These are phyloP conservation scores for Scaptomyza cyrtandrae DNA, from an alignment of 2,888 invertebrate species.

Conservation along the genomic window DNA sequence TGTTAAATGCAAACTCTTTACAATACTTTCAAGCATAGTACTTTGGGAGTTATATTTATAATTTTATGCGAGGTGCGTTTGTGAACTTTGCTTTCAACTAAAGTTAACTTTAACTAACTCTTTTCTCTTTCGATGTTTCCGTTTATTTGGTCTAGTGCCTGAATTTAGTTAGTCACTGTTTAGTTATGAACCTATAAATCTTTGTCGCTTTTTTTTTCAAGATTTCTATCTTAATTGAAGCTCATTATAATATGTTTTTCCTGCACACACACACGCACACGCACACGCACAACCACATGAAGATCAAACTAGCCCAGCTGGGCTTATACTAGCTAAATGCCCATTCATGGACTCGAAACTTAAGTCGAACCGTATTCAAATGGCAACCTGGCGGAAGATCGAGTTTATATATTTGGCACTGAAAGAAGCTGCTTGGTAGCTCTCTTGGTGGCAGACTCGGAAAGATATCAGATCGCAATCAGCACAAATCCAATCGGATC, in stretches of 20 bases:
- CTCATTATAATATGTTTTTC: slow-evolving; percentile 80
- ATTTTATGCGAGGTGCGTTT: not conserved
- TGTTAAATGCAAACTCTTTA: slow-evolving; percentile 38
- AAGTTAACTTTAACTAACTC: slow-evolving; percentile 17
- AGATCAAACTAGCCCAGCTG: slow-evolving; percentile 34
- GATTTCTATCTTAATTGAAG: slow-evolving; percentile 80
- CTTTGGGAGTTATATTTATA: not conserved
- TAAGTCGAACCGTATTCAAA: slow-evolving; percentile 46
- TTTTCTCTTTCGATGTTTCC: slow-evolving; percentile 11
- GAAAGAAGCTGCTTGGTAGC: slow-evolving; percentile 19
- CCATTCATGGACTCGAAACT: slow-evolving; percentile 52
- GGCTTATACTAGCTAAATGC: slow-evolving; percentile 4
- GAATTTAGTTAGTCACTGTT: slow-evolving; percentile 56
- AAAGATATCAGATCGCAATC: slow-evolving; percentile 71
- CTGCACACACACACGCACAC: slow-evolving; percentile 44
- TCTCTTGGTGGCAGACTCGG: slow-evolving; percentile 14
- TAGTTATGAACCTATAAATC: slow-evolving; percentile 77
- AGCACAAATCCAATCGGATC: slow-evolving; percentile 52
- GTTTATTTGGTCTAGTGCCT: slow-evolving; percentile 54
- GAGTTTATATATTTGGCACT: slow-evolving; percentile 54
- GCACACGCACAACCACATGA: slow-evolving; percentile 39
- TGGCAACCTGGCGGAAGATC: slow-evolving; percentile 37
- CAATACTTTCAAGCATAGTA: slow-evolving; percentile 2
- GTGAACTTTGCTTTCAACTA: slow-evolving; percentile 9
- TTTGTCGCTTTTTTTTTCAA: slow-evolving; percentile 72